These are phyloP conservation scores for Eidolon dupreanum DNA, from an alignment of 2,797 vertebrate genomes.

Conservation along the genomic window DNA sequence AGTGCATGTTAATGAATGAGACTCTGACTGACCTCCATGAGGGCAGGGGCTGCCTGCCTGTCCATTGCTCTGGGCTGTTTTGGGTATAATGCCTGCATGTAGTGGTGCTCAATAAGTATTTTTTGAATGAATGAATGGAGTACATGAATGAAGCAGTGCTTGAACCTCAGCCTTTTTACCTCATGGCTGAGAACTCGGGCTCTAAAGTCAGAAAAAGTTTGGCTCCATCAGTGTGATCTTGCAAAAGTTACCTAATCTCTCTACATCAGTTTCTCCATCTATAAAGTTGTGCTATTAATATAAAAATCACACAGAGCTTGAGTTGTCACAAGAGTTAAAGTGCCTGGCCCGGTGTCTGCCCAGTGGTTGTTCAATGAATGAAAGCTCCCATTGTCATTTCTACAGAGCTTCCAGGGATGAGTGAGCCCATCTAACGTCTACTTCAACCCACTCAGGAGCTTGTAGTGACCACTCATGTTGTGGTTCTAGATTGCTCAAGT, in stretches of 20 bases:
- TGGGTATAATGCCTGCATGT: not conserved
- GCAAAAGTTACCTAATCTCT: not conserved
- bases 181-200: not conserved
- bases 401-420: not conserved
- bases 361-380: not conserved
- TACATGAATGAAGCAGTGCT: not conserved
- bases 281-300: not conserved
- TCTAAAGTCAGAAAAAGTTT: not conserved
- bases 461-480: not conserved
- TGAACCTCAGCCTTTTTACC: not conserved
- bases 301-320: not conserved
- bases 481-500: not conserved
- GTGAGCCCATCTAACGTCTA: rapidly evolving
- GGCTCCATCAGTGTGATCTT: not conserved
- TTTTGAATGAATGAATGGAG: not conserved
- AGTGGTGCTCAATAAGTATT: not conserved
- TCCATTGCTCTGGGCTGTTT: not conserved
- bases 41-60: not conserved
- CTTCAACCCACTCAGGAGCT: not conserved
- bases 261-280: not conserved
- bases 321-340: not conserved
- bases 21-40: rapidly evolving
- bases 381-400: not conserved
- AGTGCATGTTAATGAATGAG: not conserved
- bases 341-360: rapidly evolving